Conservation (phyloP, 1,140 invertebrate species). For the Brachionus rotundiformis region DNA sequence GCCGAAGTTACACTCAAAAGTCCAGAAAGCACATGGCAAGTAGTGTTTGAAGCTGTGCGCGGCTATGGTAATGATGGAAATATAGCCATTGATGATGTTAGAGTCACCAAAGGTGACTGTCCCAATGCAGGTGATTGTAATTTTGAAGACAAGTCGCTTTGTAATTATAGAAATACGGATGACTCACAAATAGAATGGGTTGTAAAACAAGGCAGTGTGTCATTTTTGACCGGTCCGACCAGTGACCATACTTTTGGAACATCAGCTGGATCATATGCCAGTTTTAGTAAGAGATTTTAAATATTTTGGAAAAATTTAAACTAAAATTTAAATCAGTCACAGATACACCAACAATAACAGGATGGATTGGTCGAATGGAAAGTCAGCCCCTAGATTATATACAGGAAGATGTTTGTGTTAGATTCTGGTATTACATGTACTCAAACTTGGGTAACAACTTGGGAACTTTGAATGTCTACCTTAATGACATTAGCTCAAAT, state of each 20-base stretch:
- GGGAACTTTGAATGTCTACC: slow-evolving; percentile 54
- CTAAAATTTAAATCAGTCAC: background rate
- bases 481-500: background rate
- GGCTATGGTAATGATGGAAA: slow-evolving; percentile 24
- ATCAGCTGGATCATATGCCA: slow-evolving; percentile 37
- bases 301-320: background rate
- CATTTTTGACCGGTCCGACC: background rate
- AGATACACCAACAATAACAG: background rate
- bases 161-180: background rate
- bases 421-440: slow-evolving; percentile 55
- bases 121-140: slow-evolving; percentile 41
- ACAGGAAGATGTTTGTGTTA: slow-evolving; percentile 43
- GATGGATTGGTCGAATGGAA: slow-evolving; percentile 22
- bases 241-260: slow-evolving; percentile 32
- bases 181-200: slow-evolving; percentile 43
- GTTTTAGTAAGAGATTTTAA: slow-evolving; percentile 21
- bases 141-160: slow-evolving; percentile 47
- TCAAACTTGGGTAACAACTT: slow-evolving; percentile 65
- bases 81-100: slow-evolving; percentile 51
- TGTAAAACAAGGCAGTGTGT: slow-evolving; percentile 41
- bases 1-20: slow-evolving; percentile 40
- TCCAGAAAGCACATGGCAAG: slow-evolving; percentile 46
- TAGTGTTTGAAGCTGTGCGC: slow-evolving; percentile 14
- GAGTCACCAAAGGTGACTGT: slow-evolving; percentile 35
- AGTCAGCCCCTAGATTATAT: slow-evolving; percentile 31